Evolutionary conservation across 2,113 vertebrate species (phyloP).

Genomic region (Vidua chalybeata): DNA sequence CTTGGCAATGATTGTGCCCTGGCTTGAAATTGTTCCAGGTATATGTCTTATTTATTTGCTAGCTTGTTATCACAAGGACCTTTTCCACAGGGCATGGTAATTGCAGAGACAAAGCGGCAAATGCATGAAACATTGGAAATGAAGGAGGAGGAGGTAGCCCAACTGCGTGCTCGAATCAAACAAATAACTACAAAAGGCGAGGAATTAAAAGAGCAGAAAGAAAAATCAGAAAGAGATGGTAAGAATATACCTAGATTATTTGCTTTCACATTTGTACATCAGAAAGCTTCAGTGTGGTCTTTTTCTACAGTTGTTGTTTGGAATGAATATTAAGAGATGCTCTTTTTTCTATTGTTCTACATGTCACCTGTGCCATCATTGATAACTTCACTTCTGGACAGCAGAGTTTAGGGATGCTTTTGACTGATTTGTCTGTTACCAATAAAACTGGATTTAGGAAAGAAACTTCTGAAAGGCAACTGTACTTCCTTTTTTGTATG

Average conservation of each 20-base stretch:
- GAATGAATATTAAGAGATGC: not conserved
- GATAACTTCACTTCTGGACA: not conserved
- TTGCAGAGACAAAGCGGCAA: conserved; percentile 95
- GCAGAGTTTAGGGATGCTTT: not conserved
- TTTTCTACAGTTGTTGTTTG: not conserved
- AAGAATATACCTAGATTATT: conserved; percentile 47
- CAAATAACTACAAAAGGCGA: conserved; percentile 82
- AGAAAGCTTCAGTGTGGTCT: not conserved
- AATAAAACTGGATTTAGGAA: not conserved
- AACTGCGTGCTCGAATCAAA: conserved; percentile 84
- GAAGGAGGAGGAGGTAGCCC: conserved; percentile 94
- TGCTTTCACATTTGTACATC: not conserved
- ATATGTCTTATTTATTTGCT: conserved; percentile 4
- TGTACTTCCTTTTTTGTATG: not conserved
- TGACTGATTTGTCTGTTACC: not conserved
- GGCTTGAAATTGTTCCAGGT: not conserved
- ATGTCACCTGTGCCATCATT: not conserved
- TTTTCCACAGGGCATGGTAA: conserved; percentile 90
- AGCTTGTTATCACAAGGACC: conserved; percentile 42
- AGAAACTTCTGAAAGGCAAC: not conserved
- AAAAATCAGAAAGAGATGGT: conserved; percentile 95
- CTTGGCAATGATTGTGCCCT: not conserved
- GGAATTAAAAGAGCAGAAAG: conserved; percentile 89
- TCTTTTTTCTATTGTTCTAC: not conserved
- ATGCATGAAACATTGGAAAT: conserved; percentile 97